Evolutionary conservation across 2,113 vertebrate species (phyloP), one percentile per base, ranked within the genome.

Genomic region (Polyodon spathula): DNA sequence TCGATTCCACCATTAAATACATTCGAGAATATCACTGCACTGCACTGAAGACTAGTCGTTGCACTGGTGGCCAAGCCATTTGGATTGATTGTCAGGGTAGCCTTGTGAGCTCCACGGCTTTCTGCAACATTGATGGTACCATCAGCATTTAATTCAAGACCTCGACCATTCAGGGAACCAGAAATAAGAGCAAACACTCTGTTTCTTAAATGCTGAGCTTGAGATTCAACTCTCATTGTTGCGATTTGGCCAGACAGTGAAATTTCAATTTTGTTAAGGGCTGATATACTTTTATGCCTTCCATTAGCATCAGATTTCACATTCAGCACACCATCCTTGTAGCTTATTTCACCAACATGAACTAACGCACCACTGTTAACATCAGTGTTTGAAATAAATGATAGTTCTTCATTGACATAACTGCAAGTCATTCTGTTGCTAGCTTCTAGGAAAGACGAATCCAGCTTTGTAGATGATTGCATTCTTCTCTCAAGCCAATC

Each of bases 131-230:
- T 86, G 17, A 91, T 4, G 12, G 79, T 76, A 15, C 87, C 67
- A 54, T 94, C 90, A 8, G 85, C 82, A 66, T 89, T 92, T 6
- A 95, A 51, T 73, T 93, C 79, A 48, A 95, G 74, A n/a, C 90
- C 87, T 6, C 76, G 79, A 43, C 78, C 78, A 80, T 80, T 84
- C 38, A 95, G 61, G 2, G 86, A 84, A 59, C 88, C 90, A 42
- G 86, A 79, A 61, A 96, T 63, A 14, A 91, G 65, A 12, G 86
- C 83, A 42, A 81, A 89, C 39, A 66, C 80, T 46, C 72, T 76
- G 9, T 82, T 64, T 48, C 72, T 76, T 54, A 71, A 78, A 71
- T 90, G 90, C 54, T 81, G 70, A 38, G 82, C 85, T 61, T 90
- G 79, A 40, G 78, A 86, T 63, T 95, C 89, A 2, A 89, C 78